phyloP scores from a whole-genome alignment of 2,113 vertebrate species.

The Capra hircus region DNA sequence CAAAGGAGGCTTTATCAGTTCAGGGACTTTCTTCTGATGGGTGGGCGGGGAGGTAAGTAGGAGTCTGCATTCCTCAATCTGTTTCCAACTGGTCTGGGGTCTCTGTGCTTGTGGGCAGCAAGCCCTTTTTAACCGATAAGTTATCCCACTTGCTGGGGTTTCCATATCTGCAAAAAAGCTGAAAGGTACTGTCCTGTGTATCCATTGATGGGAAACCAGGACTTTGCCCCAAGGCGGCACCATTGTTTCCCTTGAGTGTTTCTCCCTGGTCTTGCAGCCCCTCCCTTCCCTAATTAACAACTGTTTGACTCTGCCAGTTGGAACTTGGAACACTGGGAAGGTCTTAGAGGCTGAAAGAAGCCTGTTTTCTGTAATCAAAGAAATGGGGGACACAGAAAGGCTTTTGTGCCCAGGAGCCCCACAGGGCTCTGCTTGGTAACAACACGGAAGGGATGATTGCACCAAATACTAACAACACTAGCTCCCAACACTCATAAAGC shows the following conservation, averaged over 20 bases:
- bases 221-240: neutral
- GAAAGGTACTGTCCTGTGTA: neutral
- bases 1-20: neutral
- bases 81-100: neutral
- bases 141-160: neutral
- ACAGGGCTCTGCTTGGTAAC: neutral
- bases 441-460: neutral
- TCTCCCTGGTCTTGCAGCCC: neutral
- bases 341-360: neutral
- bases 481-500: neutral
- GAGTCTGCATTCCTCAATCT: neutral
- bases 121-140: neutral
- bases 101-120: neutral
- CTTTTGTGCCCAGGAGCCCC: neutral
- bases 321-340: neutral
- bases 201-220: neutral
- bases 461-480: no score
- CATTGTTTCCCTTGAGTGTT: neutral
- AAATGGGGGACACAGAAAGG: neutral
- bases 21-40: neutral
- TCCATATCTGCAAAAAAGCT: neutral
- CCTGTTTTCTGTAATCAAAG: neutral
- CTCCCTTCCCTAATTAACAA: neutral
- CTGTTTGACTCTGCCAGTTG: neutral
- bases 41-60: neutral